Conservation (phyloP, 2,888 invertebrate species). For the Calameuta filiformis region DNA sequence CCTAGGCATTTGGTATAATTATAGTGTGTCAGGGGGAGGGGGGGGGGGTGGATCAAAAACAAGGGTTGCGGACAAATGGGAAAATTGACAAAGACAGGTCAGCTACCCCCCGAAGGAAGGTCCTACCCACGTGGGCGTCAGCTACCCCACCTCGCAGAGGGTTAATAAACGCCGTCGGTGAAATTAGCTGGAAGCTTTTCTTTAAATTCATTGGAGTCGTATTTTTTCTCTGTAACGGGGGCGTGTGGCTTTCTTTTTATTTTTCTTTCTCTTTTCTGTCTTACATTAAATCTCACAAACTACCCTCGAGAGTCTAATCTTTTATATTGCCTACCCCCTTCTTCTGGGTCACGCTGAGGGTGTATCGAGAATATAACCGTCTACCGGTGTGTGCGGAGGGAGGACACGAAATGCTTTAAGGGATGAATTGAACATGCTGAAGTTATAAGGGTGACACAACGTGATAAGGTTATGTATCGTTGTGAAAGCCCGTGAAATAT, state of each 20-base stretch:
- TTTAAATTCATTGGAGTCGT: neutral
- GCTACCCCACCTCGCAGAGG: neutral
- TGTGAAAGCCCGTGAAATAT: neutral
- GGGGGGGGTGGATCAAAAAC: conserved; percentile 1
- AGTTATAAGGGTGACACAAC: neutral
- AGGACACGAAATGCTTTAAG: neutral
- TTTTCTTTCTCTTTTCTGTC: neutral
- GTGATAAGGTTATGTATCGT: neutral
- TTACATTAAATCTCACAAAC: neutral
- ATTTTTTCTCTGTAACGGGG: neutral
- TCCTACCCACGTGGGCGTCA: neutral
- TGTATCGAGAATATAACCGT: neutral
- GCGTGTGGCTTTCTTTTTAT: neutral
- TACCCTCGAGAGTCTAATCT: neutral
- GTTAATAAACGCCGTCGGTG: conserved; percentile 7
- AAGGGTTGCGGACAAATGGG: conserved; percentile 3
- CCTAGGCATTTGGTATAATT: neutral
- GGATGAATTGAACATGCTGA: neutral
- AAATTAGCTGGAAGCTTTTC: neutral
- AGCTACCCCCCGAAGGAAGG: neutral
- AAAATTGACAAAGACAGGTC: conserved; percentile 15
- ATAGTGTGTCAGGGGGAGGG: conserved; percentile 10
- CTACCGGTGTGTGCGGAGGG: neutral
- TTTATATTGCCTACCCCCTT: neutral
- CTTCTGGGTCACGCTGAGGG: neutral